Evolutionary conservation across 2,888 invertebrate genomes (phyloP), one percentile per base, ranked within the genome.

Genomic region (Nymphalis polychloros): DNA sequence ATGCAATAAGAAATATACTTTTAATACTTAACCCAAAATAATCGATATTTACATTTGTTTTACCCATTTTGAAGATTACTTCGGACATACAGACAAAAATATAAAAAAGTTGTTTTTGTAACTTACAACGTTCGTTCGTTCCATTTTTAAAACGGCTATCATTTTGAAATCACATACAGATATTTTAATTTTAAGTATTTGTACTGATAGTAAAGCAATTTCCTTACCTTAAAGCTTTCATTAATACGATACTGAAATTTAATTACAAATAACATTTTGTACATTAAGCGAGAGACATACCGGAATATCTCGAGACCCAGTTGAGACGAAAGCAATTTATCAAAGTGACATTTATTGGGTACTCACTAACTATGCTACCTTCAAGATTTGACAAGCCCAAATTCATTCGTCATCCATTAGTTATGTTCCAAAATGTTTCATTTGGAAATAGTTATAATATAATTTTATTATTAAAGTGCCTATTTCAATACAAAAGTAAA

Each of bases 321-420:
- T 31, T 31, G 31, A 55, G 31, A 55, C 31, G 48, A 48, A 59
- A 41, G 47, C 50, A 64, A 67, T 69, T 72, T 72, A 67, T 67
- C 69, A 67, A 59, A 57, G 62, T 62, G 69, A 67, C 72, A 69
- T 64, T 69, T 69, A 72, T 67, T 67, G 64, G 69, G 59, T 53
- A 46, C 62, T 49, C 53, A 55, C 63, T 69, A 67, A 67, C 69
- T 72, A 55, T 55, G 46, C 67, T 69, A 59, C 62, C 64, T 66
- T 67, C 67, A 49, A 68, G 64, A 69, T 67, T 64, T 72, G 69
- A 69, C 69, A 57, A 57, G 57, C 48, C 49, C 67, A 31, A 55
- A 55, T 60, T 63, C 60, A 59, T 71, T 66, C 50, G 20, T 31
- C 23, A 27, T 57, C 64, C 64, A 67, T 67, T 64, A 64, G 35